Evolutionary conservation across 2,113 vertebrate species (phyloP), one percentile per base, ranked within the genome.

Genomic region (Lepisosteus oculatus): DNA sequence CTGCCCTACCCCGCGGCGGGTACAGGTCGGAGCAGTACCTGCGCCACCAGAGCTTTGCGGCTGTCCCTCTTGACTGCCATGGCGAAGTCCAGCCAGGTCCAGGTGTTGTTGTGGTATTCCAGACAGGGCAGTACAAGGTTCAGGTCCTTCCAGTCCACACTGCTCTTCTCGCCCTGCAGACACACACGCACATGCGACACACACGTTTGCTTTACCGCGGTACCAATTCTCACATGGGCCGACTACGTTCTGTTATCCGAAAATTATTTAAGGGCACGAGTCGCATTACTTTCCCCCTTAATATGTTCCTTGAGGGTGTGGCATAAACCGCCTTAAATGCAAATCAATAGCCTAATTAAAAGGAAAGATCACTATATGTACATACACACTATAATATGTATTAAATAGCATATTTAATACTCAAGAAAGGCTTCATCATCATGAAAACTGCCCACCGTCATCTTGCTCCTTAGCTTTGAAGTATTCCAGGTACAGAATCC

Each of bases 51-150:
- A 59, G 96, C 97, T 86, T 98, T 99, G 41, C 97, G 92, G 75
- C 97, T 99, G 86, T 99, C 97, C 75, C 97, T 94, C 84, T 99
- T 99, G 75, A 99, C 96, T 0, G 97, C 97, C 96, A 99, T 99
- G 74, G 97, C 97, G 2, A 99, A 98, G 87, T 99, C 97, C 43
- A 99, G 92, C 97, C 97, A 99, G 0, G 97, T 99, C 97, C 97
- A 99, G 0, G 97, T 99, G 81, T 98, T 99, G 88, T 99, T 99
- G 76, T 99, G 97, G 74, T 99, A 99, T 79, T 99, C 97, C 87
- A 99, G 82, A 86, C 96, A 98, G 0, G 97, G 97, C 74, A 99
- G 85, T 59, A 99, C 97, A 80, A 98, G 85, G 84, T 96, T 98
- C 72, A 99, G 91, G 77, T 99, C 96, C 0, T 96, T 97, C 97